Base-by-base conservation (phyloP, 2,888 invertebrate species). In the Bombylius discolor region DNA sequence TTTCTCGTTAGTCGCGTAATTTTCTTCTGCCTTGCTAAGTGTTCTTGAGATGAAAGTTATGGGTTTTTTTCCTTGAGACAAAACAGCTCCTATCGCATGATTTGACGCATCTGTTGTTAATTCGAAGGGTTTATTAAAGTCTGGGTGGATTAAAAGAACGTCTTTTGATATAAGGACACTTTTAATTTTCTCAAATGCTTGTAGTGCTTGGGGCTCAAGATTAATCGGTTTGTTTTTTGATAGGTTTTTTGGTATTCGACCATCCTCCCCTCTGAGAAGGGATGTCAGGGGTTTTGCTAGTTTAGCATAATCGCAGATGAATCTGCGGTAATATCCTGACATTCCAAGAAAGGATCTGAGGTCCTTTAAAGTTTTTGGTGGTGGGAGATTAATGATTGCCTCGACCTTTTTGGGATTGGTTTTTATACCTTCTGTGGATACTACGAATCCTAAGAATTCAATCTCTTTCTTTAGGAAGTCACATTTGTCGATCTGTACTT, bases 401-500 rank as follows among this genome's bases (percentile, higher is more conserved):
- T 59, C 33, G 9, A 63, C 58, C 58, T 64, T 64, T 42, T 56
- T 46, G 5, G 63, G 63, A 51, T 66, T 62, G 8, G 67, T 65
- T 55, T 59, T 62, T 13, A 64, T 60, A n/a, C 63, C 65, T 1
- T 63, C 62, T n/a, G 56, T 56, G 4, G 61, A 62, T 32, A 62
- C 58, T 7, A 68, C 51, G 52, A 68, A 68, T 6, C 69, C 69
- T 33, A 72, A 59, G 55, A 63, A 70, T 45, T 64, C 62, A 3
- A 70, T 63, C 52, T 62, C 60, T 33, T 63, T 63, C 46, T 56
- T 56, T 12, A 68, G 56, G 56, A 68, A 67, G 57, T 66, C 61
- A n/a, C 60, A 62, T 55, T 64, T 65, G 44, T 65, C 63, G 0
- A 65, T 42, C 52, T 66, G 56, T 3, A 56, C 45, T 44, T 58